Evolutionary conservation across 2,113 vertebrate genomes (phyloP).

Genomic region (Xiphophorus maculatus): DNA sequence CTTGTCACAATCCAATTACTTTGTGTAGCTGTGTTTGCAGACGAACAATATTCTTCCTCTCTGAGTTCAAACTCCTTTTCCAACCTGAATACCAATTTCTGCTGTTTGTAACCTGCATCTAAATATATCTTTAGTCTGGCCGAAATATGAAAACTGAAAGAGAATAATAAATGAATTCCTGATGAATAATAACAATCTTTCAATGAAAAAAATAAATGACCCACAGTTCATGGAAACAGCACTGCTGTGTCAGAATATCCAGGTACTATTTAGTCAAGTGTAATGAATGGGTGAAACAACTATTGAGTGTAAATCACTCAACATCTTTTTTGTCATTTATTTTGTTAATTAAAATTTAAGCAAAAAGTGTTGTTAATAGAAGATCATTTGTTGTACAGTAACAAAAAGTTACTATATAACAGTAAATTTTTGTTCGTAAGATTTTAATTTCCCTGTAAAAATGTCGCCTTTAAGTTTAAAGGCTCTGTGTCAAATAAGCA

Average conservation of each 20-base stretch:
- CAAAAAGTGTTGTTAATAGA: no score
- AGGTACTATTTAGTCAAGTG: no score
- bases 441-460: no score
- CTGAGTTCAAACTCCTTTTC: conserved; percentile 52
- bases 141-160: conserved; percentile 21
- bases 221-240: conserved; percentile 38
- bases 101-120: conserved; percentile 39
- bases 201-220: conserved; percentile 39
- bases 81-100: conserved; percentile 62
- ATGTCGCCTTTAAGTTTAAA: no score
- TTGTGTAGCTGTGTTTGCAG: conserved; percentile 55
- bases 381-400: no score
- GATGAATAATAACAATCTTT: conserved; percentile 46
- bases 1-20: conserved; percentile 77
- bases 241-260: not conserved
- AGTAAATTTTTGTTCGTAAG: no score
- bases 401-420: no score
- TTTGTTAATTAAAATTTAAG: no score
- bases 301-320: no score
- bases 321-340: no score
- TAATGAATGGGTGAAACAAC: no score
- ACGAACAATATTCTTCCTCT: conserved; percentile 39
- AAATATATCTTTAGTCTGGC: conserved; percentile 10
- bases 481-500: no score
- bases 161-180: conserved; percentile 11